A percentile compares a stretch with the other conserved stretches of the same genome.
Conservation (phyloP, 2,113 vertebrate genomes). For the Halcyon senegalensis region DNA sequence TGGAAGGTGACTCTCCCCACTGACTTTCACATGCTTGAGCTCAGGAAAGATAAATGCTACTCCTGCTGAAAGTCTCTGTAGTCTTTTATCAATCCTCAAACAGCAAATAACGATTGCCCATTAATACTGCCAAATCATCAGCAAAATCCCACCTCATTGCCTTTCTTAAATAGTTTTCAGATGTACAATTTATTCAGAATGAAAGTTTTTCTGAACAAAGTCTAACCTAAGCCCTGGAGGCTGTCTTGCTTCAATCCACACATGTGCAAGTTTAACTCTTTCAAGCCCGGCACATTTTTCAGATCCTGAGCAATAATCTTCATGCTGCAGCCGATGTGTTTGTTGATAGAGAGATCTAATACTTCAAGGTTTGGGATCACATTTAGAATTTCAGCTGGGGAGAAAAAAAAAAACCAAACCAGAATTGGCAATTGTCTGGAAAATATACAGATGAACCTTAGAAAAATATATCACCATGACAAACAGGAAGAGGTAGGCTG, state of each 20-base stretch:
- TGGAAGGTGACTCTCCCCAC: conserved; percentile 6
- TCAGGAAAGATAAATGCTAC: conserved; percentile 15
- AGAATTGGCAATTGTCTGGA: not conserved
- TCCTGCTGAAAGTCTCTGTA: conserved; percentile 12
- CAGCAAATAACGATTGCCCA: not conserved
- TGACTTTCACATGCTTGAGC: not conserved
- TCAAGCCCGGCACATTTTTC: conserved; percentile 70
- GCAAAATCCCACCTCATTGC: conserved; percentile 44
- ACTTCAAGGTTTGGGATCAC: conserved; percentile 74
- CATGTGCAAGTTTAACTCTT: conserved; percentile 80
- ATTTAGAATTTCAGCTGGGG: conserved; percentile 74
- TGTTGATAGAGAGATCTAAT: conserved; percentile 87
- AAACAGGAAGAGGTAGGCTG: not conserved
- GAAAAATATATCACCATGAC: not conserved
- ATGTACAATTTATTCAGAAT: conserved; percentile 30
- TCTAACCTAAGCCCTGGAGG: conserved; percentile 81
- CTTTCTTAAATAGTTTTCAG: conserved; percentile 59
- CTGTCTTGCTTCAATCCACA: conserved; percentile 79
- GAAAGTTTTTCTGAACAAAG: conserved; percentile 40
- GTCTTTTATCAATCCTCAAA: conserved; percentile 38
- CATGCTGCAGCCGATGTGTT: conserved; percentile 73
- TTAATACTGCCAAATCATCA: conserved; percentile 39
- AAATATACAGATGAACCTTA: not conserved
- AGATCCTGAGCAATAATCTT: conserved; percentile 74
- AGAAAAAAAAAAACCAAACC: not conserved